These are phyloP conservation scores for Dendrocincla fuliginosa DNA, from an alignment of 2,797 vertebrate species.

Conservation along the genomic window DNA sequence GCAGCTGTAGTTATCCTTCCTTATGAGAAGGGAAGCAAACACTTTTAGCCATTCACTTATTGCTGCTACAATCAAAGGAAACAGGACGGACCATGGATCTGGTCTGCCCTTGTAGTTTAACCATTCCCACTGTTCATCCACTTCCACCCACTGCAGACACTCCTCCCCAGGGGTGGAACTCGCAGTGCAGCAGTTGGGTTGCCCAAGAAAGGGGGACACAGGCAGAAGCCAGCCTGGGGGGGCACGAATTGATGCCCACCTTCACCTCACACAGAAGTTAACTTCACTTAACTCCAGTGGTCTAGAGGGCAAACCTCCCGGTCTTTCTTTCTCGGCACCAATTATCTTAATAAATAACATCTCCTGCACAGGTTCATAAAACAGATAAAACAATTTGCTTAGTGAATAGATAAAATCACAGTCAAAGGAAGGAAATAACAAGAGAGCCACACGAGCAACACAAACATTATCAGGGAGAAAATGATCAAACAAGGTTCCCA, in stretches of 20 bases:
- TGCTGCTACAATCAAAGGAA: not conserved
- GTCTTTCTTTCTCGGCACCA: not conserved
- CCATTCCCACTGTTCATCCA: not conserved
- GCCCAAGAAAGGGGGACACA: not conserved
- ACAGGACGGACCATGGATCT: not conserved
- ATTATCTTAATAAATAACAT: conserved; percentile 37
- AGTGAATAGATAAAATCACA: not conserved
- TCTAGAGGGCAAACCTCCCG: not conserved
- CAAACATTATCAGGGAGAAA: conserved; percentile 39
- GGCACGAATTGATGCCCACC: not conserved
- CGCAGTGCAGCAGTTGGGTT: not conserved
- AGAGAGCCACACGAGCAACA: not conserved
- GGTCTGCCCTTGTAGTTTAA: not conserved
- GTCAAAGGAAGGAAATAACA: not conserved
- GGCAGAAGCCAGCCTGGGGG: not conserved
- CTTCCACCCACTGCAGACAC: not conserved
- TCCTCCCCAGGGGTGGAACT: not conserved
- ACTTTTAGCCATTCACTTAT: not conserved
- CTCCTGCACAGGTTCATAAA: not conserved
- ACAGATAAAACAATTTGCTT: not conserved
- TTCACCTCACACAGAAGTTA: not conserved
- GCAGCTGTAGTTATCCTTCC: not conserved
- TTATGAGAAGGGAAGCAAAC: not conserved
- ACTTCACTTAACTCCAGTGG: not conserved
- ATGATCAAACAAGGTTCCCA: not conserved